These are phyloP conservation scores for Arnoldichthys spilopterus DNA, from an alignment of 2,797 vertebrate species.

Conservation along the genomic window DNA sequence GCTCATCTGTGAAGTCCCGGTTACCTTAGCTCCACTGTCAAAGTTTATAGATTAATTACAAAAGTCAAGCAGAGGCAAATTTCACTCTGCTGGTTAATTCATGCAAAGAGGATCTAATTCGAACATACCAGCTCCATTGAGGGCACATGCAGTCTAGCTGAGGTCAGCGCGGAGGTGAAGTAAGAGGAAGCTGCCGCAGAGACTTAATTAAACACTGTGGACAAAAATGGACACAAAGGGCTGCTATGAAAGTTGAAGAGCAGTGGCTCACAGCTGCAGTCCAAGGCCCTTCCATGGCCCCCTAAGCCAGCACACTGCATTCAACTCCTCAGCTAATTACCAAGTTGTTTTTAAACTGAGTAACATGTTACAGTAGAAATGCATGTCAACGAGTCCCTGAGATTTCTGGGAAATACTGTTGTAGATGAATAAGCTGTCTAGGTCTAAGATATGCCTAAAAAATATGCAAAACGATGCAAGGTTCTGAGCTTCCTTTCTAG, in stretches of 20 bases:
- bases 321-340: not conserved
- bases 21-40: constrained; percentile 14
- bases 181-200: not conserved
- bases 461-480: not conserved
- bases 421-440: not conserved
- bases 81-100: not conserved
- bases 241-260: not conserved
- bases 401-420: not conserved
- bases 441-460: not conserved
- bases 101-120: constrained; percentile 25
- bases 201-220: constrained; percentile 19
- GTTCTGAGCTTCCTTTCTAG: too few species aligned
- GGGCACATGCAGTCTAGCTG: constrained; percentile 1
- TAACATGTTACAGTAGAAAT: not conserved
- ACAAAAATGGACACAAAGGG: not conserved
- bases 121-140: not conserved
- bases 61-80: not conserved
- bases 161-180: not conserved
- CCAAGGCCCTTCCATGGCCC: not conserved
- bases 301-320: too few species aligned
- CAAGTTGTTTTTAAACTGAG: not conserved
- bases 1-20: constrained; percentile 4
- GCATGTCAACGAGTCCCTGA: not conserved
- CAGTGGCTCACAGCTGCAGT: not conserved
- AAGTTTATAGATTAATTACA: constrained; percentile 38